phyloP scores from a whole-genome alignment of 2,888 invertebrate species.

The Sarcophaga caerulescens region DNA sequence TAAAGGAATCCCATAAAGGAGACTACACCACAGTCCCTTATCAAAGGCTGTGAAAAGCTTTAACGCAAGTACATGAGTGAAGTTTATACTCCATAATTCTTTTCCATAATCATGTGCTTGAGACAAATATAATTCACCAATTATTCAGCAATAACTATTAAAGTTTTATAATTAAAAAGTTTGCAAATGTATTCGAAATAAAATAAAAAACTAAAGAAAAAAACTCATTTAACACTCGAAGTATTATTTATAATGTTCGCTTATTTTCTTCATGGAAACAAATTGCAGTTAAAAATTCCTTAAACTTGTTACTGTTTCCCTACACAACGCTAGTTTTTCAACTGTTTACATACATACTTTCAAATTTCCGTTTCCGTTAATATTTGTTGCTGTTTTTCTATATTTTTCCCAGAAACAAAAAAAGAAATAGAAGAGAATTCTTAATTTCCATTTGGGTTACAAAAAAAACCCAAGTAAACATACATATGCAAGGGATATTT shows the following conservation, averaged over 20 bases:
- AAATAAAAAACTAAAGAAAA: not conserved
- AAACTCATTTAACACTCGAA: not conserved
- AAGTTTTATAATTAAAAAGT: not conserved
- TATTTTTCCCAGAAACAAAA: not conserved
- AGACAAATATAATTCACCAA: too few relatives aligned
- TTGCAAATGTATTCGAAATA: not conserved
- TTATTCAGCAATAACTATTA: not conserved
- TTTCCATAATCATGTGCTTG: too few relatives aligned
- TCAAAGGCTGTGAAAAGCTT: too few relatives aligned
- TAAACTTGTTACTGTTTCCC: not conserved
- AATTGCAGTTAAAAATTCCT: not conserved
- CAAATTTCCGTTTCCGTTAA: not conserved
- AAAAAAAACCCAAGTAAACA: not conserved
- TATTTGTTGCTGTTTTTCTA: not conserved
- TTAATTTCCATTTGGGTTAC: slow-evolving; percentile 21
- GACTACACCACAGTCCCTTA: too few relatives aligned
- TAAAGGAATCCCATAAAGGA: too few relatives aligned
- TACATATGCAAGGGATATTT: not conserved
- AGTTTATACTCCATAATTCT: too few relatives aligned
- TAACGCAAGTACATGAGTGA: too few relatives aligned
- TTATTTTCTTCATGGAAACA: not conserved
- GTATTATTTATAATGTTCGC: not conserved
- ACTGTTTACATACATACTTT: not conserved
- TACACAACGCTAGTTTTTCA: not conserved
- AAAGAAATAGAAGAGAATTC: not conserved